These are phyloP conservation scores for Uloborus plumipes DNA, from an alignment of 2,888 invertebrate species.

Conservation along the genomic window DNA sequence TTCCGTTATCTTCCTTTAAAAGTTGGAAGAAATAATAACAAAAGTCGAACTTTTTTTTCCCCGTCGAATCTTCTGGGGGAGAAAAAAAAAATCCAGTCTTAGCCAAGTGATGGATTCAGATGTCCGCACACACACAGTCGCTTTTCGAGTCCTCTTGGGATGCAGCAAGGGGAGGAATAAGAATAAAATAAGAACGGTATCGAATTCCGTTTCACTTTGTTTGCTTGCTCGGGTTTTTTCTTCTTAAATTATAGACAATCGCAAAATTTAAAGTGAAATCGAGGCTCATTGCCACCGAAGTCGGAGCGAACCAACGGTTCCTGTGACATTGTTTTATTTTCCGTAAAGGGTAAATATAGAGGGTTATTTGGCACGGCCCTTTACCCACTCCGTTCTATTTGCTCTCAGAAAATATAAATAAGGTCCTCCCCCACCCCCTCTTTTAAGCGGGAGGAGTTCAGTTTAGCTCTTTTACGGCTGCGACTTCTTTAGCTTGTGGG, in stretches of 20 bases:
- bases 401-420: slow-evolving; percentile 24
- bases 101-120: slow-evolving; percentile 55
- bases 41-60: slow-evolving; percentile 8
- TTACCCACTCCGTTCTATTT: slow-evolving; percentile 3
- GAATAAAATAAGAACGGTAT: slow-evolving; percentile 3
- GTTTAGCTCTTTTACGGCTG: too few species aligned
- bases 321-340: slow-evolving; percentile 41
- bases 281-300: slow-evolving; percentile 26
- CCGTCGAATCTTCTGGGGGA: slow-evolving; percentile 1
- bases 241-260: slow-evolving; percentile 46
- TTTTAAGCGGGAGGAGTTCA: background rate
- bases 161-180: slow-evolving; percentile 12
- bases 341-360: slow-evolving; percentile 2
- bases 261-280: slow-evolving; percentile 38
- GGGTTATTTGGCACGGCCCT: too few species aligned
- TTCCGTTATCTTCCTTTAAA: slow-evolving; percentile 53
- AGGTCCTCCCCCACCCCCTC: background rate
- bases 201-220: slow-evolving; percentile 14
- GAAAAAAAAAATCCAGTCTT: slow-evolving; percentile 15
- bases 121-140: slow-evolving; percentile 19
- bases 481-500: too few species aligned
- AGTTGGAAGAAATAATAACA: slow-evolving; percentile 9
- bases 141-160: background rate
- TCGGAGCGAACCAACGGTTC: slow-evolving; percentile 32
- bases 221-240: slow-evolving; percentile 6